These are phyloP conservation scores for Heliconius congener DNA, from an alignment of 1,140 invertebrate genomes.

Conservation along the genomic window DNA sequence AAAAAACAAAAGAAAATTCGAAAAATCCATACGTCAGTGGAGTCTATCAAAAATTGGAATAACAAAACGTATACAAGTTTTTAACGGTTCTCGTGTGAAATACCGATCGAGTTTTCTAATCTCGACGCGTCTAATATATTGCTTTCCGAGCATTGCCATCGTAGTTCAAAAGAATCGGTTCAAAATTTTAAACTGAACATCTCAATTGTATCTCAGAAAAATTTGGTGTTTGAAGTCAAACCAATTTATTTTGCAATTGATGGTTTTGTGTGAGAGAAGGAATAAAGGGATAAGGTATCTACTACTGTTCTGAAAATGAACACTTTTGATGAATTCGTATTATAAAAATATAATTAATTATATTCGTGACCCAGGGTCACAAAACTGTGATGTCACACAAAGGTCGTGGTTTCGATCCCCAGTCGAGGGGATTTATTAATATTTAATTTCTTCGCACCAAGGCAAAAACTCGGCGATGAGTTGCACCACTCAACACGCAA, in stretches of 20 bases:
- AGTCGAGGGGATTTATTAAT: too few species aligned
- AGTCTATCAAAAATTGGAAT: constrained; percentile 1
- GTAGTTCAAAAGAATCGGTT: neutral
- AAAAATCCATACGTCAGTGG: neutral
- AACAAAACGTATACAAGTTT: constrained; percentile 11
- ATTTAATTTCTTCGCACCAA: too few species aligned
- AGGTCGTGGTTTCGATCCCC: too few species aligned
- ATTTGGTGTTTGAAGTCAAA: constrained; percentile 19
- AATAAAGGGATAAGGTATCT: neutral
- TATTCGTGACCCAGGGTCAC: too few species aligned
- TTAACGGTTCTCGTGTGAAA: neutral
- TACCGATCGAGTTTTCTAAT: constrained; percentile 3
- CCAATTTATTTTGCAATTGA: constrained; percentile 35
- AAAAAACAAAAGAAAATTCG: neutral
- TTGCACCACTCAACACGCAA: too few species aligned
- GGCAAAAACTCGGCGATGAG: too few species aligned
- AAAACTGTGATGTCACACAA: too few species aligned
- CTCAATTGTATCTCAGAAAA: constrained; percentile 35
- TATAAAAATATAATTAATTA: neutral
- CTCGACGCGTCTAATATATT: neutral
- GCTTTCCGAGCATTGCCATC: neutral
- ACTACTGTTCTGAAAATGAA: neutral
- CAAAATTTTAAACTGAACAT: constrained; percentile 22
- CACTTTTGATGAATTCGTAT: neutral
- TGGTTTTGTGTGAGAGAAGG: neutral